Base-by-base conservation (phyloP, 2,113 vertebrate genomes). In the Caretta caretta region DNA sequence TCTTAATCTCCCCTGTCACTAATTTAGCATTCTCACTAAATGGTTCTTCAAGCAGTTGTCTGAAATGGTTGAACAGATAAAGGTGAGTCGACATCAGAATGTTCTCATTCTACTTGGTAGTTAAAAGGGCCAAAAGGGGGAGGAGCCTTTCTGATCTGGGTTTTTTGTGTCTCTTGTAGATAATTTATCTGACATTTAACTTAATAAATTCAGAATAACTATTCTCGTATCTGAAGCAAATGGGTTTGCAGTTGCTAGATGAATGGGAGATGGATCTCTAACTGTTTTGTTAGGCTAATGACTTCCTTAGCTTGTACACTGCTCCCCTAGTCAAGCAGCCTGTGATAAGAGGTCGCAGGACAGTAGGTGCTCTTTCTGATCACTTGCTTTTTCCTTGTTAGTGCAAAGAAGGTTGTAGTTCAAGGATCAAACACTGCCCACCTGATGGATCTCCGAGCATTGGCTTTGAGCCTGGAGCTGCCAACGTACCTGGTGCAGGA, bases 361-460 rank as follows among this genome's bases (percentile, higher is more conserved):
- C 19, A 72, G n/a, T 22, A 69, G 38, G 12, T 13, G 42, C 20
- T 46, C 22, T 46, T 46, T 14, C 38, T 78, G 42, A 78, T 19
- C 65, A 31, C 24, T 78, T 80, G 72, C 35, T 50, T 88, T 89
- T 38, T 84, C 80, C 25, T 56, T n/a, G 24, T 27, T 78, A 99
- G 99, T 80, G 98, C 98, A 5, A 99, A 99, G 97, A 99, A 99
- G 96, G 98, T 99, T 89, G 98, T 99, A 83, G 94, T 99, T 87
- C 98, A 98, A 89, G 98, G 99, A 62, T 98, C 98, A n/a, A 99
- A 98, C 20, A 97, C 98, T 88, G 98, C 98, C 81, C 99, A 99
- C 69, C 97, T 99, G 35, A 92, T 99, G 94, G 98, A 99, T 92
- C 97, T 99, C 51, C 99, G 99, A 90, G 99, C 98, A 29, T 96